A percentile compares a stretch with the other conserved stretches of the same genome.
Conservation (phyloP, 2,113 vertebrate species). For the Ivindomyrus marchei region DNA sequence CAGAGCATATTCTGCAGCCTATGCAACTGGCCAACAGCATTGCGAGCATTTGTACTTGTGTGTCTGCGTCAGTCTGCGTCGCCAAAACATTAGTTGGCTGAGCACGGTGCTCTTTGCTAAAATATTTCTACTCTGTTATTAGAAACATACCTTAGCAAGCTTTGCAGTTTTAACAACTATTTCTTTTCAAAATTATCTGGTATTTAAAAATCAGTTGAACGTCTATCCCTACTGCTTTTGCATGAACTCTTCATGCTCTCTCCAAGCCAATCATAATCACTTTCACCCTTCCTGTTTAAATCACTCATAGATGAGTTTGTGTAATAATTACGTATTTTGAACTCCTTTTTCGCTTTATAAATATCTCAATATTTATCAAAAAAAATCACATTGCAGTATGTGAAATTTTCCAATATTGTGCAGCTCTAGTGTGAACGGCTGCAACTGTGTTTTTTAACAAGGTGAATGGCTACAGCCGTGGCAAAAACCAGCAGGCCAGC, state of each 20-base stretch:
- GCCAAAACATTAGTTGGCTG: background rate
- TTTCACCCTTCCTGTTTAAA: background rate
- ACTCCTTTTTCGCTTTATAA: too few relatives aligned
- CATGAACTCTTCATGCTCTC: too few relatives aligned
- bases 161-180: background rate
- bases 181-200: background rate
- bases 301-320: background rate
- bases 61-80: too few relatives aligned
- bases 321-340: background rate
- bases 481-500: background rate
- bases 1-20: background rate
- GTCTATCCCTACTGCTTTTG: too few relatives aligned
- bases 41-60: background rate
- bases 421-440: too few relatives aligned
- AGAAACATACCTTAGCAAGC: background rate
- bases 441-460: background rate
- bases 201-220: background rate
- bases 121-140: background rate
- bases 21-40: background rate
- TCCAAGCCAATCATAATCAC: too few relatives aligned
- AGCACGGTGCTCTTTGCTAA: background rate
- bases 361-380: too few relatives aligned
- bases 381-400: background rate
- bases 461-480: background rate
- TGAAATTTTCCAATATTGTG: background rate